Base-by-base conservation (phyloP, 2,113 vertebrate genomes). In the Xenotilapia leptura region DNA sequence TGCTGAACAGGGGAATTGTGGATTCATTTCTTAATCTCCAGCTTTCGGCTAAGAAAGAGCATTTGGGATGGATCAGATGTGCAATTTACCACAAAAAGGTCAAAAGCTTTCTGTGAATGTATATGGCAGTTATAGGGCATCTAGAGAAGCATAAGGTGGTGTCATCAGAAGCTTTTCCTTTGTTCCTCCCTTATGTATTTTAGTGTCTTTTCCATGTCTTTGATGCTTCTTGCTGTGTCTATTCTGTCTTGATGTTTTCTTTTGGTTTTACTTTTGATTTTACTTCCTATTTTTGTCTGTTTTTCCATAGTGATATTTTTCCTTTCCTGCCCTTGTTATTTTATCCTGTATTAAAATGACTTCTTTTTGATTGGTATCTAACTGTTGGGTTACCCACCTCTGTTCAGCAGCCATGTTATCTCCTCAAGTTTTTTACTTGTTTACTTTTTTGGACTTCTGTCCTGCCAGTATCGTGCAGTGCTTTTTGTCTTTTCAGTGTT, bases 1-100 rank as follows among this genome's bases (percentile, higher is more conserved):
- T 62, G 60, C 89, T 92, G 80, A 94, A 92, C 87, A 79, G 82
- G 88, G 89, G 88, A 91, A 92, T 86, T 85, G 55, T 84, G 80
- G 84, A 88, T 90, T 82, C 14, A 36, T 79, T 87, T 86, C 83
- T 89, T 80, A 87, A 89, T 94, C 88, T 88, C n/a, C 65, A 56
- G 90, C 90, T 85, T 79, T 88, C 53, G 79, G 90, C 85, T 82
- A 49, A 62, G 79, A 70, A 73, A 7, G n/a, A 45, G 31, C 10
- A 49, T 90, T 83, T 87, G 81, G 45, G 47, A 65, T 3, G 58
- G 87, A 86, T 77, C 54, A 89, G 79, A 90, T 85, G 79, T 45
- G 84, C 77, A 77, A 91, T 93, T 90, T 80, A 92, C 89, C 89
- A 84, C 82, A 17, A 87, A 88, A 82, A 51, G 86, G 83, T 88